These are phyloP conservation scores for Oncorhynchus mykiss DNA, from an alignment of 2,113 vertebrate species.

Conservation along the genomic window DNA sequence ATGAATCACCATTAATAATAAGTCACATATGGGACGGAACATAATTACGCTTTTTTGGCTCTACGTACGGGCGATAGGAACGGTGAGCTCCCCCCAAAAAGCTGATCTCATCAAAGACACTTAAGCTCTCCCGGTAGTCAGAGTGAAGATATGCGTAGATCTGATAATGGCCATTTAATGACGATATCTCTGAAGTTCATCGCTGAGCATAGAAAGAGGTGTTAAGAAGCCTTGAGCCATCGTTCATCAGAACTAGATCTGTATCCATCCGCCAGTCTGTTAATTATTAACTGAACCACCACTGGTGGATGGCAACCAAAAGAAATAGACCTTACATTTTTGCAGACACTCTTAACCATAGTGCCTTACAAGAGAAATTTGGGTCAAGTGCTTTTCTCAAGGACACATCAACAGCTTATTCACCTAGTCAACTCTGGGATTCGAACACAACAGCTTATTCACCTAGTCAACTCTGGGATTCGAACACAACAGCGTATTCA, in stretches of 20 bases:
- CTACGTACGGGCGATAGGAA: constrained; percentile 71
- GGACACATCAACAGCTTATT: too few species aligned
- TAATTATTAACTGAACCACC: constrained; percentile 49
- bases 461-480: too few species aligned
- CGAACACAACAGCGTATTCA: too few species aligned
- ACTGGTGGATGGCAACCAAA: constrained; percentile 36
- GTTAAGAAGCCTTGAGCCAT: constrained; percentile 48
- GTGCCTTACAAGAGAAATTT: too few species aligned
- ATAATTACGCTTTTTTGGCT: constrained; percentile 70
- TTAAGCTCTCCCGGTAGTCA: constrained; percentile 64
- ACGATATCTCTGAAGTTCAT: constrained; percentile 61
- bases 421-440: too few species aligned
- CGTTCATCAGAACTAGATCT: constrained; percentile 42
- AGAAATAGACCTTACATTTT: constrained; percentile 14
- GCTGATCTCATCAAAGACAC: constrained; percentile 71
- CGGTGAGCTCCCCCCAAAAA: constrained; percentile 59
- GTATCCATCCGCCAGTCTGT: constrained; percentile 40
- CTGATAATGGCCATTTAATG: constrained; percentile 61
- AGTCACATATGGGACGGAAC: constrained; percentile 75
- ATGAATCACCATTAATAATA: constrained; percentile 79
- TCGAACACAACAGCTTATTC: too few species aligned
- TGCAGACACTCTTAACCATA: too few species aligned
- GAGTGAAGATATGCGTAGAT: constrained; percentile 47
- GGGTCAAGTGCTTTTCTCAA: too few species aligned
- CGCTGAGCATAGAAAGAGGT: constrained; percentile 46